phyloP scores from a whole-genome alignment of 2,797 vertebrate species.

The Pseudochirops corinnae region DNA sequence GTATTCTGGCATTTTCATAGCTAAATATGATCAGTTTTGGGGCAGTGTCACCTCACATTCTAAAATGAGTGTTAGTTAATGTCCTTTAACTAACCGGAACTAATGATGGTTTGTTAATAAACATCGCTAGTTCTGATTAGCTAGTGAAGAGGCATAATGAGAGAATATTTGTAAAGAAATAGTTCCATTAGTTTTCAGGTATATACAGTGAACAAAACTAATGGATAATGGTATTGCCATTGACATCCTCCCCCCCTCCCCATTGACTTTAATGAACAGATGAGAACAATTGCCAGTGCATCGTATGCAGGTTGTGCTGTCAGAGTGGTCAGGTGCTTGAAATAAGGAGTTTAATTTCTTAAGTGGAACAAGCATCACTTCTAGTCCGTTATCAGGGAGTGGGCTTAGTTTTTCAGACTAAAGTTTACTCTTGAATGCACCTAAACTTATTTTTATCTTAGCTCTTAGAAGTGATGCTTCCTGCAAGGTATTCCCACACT shows the following conservation, averaged over 20 bases:
- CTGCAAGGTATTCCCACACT: background rate
- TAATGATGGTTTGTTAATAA: background rate
- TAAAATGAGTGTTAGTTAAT: conserved; percentile 10
- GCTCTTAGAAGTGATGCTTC: background rate
- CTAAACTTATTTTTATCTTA: background rate
- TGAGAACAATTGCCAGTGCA: background rate
- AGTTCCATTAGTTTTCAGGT: conserved; percentile 2
- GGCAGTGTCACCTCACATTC: conserved; percentile 17
- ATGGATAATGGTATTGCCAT: background rate
- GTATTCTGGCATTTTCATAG: conserved; percentile 1
- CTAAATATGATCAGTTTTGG: conserved; percentile 50
- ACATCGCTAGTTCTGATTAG: conserved; percentile 11
- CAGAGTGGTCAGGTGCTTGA: background rate
- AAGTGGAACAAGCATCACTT: background rate
- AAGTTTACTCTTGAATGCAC: background rate
- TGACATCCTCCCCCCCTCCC: background rate
- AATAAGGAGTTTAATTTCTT: background rate
- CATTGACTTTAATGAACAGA: background rate
- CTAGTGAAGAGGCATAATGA: background rate
- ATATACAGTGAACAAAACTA: background rate
- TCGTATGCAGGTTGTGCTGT: background rate
- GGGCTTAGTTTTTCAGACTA: background rate
- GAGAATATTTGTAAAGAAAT: conserved; percentile 11
- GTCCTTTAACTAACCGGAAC: background rate
- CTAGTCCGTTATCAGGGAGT: background rate